Evolutionary conservation across 2,888 invertebrate genomes (phyloP), one percentile per base, ranked within the genome.

Genomic region (Sthenelais limicola): DNA sequence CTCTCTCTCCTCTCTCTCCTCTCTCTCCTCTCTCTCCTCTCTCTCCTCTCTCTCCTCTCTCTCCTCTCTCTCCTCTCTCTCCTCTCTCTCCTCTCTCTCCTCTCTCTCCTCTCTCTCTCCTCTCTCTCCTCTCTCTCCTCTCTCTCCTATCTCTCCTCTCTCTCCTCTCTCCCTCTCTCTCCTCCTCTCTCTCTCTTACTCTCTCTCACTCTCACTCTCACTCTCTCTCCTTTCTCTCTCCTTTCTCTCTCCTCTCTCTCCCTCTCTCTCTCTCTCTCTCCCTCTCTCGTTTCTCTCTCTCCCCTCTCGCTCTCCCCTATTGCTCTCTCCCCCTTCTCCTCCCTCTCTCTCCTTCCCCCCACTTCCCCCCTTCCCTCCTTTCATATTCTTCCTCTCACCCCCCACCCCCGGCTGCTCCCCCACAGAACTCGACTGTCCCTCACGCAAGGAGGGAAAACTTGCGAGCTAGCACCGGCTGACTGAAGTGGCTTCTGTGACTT

Each of bases 141-240:
- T 15, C 58, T 30, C 58, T 3, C 30, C 35, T 32, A 12, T 52
- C 21, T 30, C 4, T 3, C 56, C 21, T 35, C 7, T 33, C 33
- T 33, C 35, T 35, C 4, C 32, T 28, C 18, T 54, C 26, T 54
- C n/a, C n/a, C n/a, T 32, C 52, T 52, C 21, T 30, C 4, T 3
- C 56, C 21, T 35, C 7, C 58, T 58, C 58, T 30, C 30, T 7
- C 32, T 28, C 18, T 54, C 26, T 54, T 28, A 26, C 21, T 3
- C 54, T 26, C 54, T 54, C 54, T 54, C 54, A 26, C n/a, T 54
- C 54, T 28, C 58, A 33, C 30, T 58, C 38, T 66, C 30, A 26
- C 15, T 66, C 24, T 38, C 26, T 38, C 9, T 43, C 43, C 9
- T 43, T 12, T 43, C 15, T 43, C 15, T 43, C 33, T 56, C 43